Percentiles rank a stretch among this genome's conserved stretches.
These are phyloP conservation scores for Callospermophilus lateralis DNA, from an alignment of 2,113 vertebrate genomes.

Conservation along the genomic window DNA sequence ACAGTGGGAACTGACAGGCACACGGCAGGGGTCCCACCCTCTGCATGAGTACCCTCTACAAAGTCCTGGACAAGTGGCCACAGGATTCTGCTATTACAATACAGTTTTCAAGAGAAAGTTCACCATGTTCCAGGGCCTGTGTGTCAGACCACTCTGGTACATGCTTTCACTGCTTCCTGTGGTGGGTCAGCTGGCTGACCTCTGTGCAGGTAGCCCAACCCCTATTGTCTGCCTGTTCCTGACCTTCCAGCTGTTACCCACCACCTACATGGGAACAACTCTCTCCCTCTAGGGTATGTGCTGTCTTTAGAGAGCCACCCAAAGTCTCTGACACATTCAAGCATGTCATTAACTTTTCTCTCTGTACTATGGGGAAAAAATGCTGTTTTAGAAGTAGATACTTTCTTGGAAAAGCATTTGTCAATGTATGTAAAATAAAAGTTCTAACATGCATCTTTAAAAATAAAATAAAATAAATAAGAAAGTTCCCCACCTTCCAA, in stretches of 20 bases:
- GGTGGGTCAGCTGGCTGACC: not conserved
- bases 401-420: slow-evolving; percentile 25
- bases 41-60: not conserved
- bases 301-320: not conserved
- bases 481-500: not conserved
- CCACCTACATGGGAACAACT: not conserved
- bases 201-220: not conserved
- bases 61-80: not conserved
- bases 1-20: not conserved
- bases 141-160: not conserved
- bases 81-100: not conserved
- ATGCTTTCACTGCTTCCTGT: not conserved
- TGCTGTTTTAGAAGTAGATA: not conserved
- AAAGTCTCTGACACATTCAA: not conserved
- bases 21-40: not conserved
- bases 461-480: too few species aligned
- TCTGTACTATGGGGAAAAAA: not conserved
- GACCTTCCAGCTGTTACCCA: not conserved
- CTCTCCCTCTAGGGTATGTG: not conserved
- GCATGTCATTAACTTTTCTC: not conserved
- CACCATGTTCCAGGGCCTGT: not conserved
- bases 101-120: not conserved
- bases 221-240: not conserved
- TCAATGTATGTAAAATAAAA: slow-evolving; percentile 75
- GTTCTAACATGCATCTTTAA: slow-evolving; percentile 1